A percentile compares a stretch with the other conserved stretches of the same genome.
Evolutionary conservation across 2,113 vertebrate species (phyloP).

Genomic region (Mormyrus lacerda): DNA sequence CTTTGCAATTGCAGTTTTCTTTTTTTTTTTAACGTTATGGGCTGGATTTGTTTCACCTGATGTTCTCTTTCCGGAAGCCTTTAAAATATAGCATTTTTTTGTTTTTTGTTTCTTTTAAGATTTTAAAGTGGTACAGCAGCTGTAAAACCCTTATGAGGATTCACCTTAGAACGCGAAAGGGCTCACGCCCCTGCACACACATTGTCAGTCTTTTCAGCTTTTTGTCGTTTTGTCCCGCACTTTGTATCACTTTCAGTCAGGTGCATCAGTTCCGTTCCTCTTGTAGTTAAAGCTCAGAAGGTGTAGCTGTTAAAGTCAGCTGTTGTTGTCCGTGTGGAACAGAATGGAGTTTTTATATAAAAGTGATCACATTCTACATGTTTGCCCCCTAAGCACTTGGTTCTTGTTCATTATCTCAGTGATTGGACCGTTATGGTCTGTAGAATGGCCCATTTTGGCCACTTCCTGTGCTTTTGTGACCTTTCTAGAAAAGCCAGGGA

Average conservation of each 20-base stretch:
- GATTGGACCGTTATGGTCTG: neutral
- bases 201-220: neutral
- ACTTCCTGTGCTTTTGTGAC: neutral
- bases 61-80: neutral
- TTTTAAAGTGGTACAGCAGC: neutral
- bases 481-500: neutral
- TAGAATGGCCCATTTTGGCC: neutral
- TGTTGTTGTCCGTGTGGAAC: neutral
- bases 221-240: neutral
- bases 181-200: neutral
- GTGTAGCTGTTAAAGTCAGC: neutral
- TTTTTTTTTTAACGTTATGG: neutral
- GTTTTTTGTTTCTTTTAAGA: neutral
- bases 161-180: neutral
- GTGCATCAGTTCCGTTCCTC: neutral
- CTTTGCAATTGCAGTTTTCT: neutral
- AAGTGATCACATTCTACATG: neutral
- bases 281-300: neutral
- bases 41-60: neutral
- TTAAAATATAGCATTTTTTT: neutral
- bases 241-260: neutral
- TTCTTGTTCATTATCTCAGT: neutral
- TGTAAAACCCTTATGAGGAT: neutral
- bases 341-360: neutral
- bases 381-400: neutral